A percentile compares a stretch with the other conserved stretches of the same genome.
Evolutionary conservation across 2,113 vertebrate genomes (phyloP).

Genomic region (Sterrhoptilus dennistouni): DNA sequence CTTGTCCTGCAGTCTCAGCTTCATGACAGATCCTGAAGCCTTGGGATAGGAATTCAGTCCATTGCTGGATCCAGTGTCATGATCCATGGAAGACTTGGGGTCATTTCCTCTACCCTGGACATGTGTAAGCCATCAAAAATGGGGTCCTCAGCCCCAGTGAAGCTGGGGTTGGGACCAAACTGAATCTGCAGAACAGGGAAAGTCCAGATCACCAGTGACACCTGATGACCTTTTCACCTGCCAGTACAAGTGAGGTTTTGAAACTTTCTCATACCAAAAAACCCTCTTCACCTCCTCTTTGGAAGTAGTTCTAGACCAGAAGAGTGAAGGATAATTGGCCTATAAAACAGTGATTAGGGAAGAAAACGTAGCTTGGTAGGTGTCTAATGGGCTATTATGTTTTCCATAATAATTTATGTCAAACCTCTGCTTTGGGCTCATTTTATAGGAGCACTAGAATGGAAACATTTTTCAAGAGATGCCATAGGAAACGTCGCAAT

Average conservation of each 20-base stretch:
- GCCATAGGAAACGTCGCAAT: conserved; percentile 31
- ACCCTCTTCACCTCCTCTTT: not conserved
- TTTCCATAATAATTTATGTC: not conserved
- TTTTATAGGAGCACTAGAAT: not conserved
- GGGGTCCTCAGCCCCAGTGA: not conserved
- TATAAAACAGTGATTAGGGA: not conserved
- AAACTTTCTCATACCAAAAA: not conserved
- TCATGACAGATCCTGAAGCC: not conserved
- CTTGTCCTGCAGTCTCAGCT: not conserved
- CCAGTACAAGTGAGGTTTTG: not conserved
- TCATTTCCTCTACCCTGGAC: not conserved
- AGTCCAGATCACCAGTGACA: not conserved
- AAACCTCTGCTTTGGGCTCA: not conserved
- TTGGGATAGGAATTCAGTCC: not conserved
- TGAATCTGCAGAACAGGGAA: not conserved
- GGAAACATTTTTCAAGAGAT: conserved; percentile 21
- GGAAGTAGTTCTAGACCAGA: not conserved
- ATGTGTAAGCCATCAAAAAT: not conserved
- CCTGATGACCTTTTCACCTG: not conserved
- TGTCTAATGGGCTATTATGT: not conserved
- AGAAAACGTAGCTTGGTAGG: not conserved
- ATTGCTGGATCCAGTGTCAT: not conserved
- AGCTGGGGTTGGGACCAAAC: not conserved
- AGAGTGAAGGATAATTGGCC: not conserved
- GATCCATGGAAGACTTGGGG: accelerated